A percentile compares a stretch with the other conserved stretches of the same genome.
Conservation (phyloP, 2,888 invertebrate genomes). For the Anaspis maculata region DNA sequence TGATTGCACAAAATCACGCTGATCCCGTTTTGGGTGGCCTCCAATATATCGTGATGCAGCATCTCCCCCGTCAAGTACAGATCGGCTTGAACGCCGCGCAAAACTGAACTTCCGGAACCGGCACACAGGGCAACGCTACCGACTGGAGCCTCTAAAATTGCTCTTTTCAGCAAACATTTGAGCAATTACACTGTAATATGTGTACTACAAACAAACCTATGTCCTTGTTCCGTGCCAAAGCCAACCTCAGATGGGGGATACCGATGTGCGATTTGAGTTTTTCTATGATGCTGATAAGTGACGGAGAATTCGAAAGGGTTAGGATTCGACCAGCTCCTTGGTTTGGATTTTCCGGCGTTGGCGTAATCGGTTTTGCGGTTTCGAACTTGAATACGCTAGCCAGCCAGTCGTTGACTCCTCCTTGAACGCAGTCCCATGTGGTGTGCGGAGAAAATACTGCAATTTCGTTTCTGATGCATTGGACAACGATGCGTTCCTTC, state of each 20-base stretch:
- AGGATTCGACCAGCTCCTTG: slow-evolving; percentile 52
- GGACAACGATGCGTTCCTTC: slow-evolving; percentile 73
- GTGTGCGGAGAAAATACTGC: slow-evolving; percentile 93
- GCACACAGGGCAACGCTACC: slow-evolving; percentile 75
- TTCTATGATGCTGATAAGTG: slow-evolving; percentile 54
- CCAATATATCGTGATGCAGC: slow-evolving; percentile 89
- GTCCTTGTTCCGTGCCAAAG: slow-evolving; percentile 46
- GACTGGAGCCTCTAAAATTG: slow-evolving; percentile 45
- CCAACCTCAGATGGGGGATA: slow-evolving; percentile 63
- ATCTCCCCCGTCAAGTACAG: slow-evolving; percentile 88
- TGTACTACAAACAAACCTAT: slow-evolving; percentile 21
- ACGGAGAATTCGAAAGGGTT: slow-evolving; percentile 43
- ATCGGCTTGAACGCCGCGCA: slow-evolving; percentile 65
- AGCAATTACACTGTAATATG: background rate
- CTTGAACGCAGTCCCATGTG: slow-evolving; percentile 72
- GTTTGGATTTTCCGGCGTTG: slow-evolving; percentile 36
- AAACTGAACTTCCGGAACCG: slow-evolving; percentile 76
- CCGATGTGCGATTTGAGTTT: slow-evolving; percentile 62
- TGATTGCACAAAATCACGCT: slow-evolving; percentile 87
- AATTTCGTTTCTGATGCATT: slow-evolving; percentile 75
- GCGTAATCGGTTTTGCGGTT: slow-evolving; percentile 23
- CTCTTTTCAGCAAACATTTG: slow-evolving; percentile 1
- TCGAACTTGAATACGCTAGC: slow-evolving; percentile 53
- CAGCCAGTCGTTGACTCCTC: slow-evolving; percentile 94
- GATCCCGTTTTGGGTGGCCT: slow-evolving; percentile 70